These are phyloP conservation scores for Acrocephalus kingi DNA, from an alignment of 2,113 vertebrate species.

Conservation along the genomic window DNA sequence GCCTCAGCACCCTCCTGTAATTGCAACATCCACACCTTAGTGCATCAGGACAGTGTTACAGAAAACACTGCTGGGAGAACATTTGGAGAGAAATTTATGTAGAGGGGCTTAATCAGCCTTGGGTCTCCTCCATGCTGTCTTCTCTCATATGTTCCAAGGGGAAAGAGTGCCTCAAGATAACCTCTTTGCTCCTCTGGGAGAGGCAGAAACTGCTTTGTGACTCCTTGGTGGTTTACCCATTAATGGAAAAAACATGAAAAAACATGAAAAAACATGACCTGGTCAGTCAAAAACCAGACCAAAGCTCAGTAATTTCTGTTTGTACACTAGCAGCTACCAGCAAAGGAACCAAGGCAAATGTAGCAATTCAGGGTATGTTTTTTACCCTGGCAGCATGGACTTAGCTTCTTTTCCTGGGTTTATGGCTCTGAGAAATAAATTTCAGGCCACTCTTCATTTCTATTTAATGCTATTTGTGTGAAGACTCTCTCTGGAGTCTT, in stretches of 20 bases:
- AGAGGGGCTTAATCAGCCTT: neutral
- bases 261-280: neutral
- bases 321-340: neutral
- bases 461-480: neutral
- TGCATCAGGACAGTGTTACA: neutral
- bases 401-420: neutral
- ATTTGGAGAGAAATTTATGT: neutral
- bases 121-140: neutral
- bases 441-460: neutral
- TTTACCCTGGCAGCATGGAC: neutral
- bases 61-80: neutral
- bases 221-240: neutral
- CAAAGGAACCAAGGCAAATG: rapidly evolving
- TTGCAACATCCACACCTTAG: neutral
- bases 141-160: neutral
- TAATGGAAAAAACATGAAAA: neutral
- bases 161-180: neutral
- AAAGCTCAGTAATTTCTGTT: neutral
- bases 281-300: neutral
- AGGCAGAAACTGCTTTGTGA: neutral
- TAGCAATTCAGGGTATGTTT: neutral
- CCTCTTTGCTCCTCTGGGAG: neutral
- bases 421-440: neutral
- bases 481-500: neutral
- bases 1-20: neutral